Base-by-base conservation (phyloP, 2,113 vertebrate genomes). In the Onychorhynchus coronatus region DNA sequence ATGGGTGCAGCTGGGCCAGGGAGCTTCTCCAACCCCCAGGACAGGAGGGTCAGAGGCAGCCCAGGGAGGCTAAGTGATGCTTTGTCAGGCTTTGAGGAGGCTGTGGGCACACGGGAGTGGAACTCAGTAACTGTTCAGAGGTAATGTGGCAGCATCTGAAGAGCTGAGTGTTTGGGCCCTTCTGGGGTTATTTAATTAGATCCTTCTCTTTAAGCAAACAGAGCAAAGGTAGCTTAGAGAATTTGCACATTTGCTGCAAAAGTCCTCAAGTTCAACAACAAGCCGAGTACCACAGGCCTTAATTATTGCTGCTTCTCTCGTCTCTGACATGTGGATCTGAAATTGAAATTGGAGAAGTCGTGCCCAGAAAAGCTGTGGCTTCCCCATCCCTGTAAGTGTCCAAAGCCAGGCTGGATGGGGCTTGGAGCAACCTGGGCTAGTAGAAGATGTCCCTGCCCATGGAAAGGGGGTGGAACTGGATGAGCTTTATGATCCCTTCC, bases 1-100 rank as follows among this genome's bases (percentile, higher is more conserved):
- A 14, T 0, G 5, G 46, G 8, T 39, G 23, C 21, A 5, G 58
- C 5, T 63, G 83, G 39, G 12, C n/a, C 53, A 8, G 0, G 1
- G 67, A 87, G 25, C 37, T 72, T 77, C 77, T 86, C 22, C 41
- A 10, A 8, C 35, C 27, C 33, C 21, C 0, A 0, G 41, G 35
- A 14, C 3, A 39, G 59, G 24, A 44, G 59, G 22, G 16, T 13
- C 16, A 14, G 10, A 37, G 53, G 35, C 52, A 75, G 67, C 12
- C 7, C 23, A 37, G 44, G 33, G 71, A 41, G 35, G 44, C 58
- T 73, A 41, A 80, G 46, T 0, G 7, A 9, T 5, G 14, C 33
- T 70, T 52, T 66, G 46, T 33, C 25, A 49, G 33, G 9, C n/a
- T 89, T 67, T 0, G 0, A 41, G 53, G 39, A n/a, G 13, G 24